Base-by-base conservation (phyloP, 1,140 invertebrate species). In the Eupeodes corollae region DNA sequence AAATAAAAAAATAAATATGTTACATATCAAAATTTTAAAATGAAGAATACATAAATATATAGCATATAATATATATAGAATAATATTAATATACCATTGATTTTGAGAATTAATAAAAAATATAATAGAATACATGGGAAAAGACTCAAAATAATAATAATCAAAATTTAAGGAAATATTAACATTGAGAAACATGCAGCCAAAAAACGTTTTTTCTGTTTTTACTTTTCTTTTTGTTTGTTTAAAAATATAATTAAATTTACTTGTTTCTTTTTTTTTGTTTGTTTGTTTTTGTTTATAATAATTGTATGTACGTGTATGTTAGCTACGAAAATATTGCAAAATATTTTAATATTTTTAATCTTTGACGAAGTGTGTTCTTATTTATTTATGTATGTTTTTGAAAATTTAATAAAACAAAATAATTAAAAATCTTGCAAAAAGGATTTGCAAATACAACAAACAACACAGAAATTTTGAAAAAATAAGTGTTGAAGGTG, bases 291-390 rank as follows among this genome's bases (percentile, higher is more conserved):
- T 9, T n/a, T 34, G 33, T 10, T 34, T 26, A 26, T 26, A 26
- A 26, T 26, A 26, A 26, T 26, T 26, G 21, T 26, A 26, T 26
- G 21, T 26, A 26, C 21, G 21, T 26, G 21, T 26, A 26, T 26
- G 21, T 26, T 26, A 26, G 21, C 21, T 26, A 26, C 21, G 21
- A 26, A 26, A 26, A 26, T 54, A 50, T 60, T 38, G 57, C 52
- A 61, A 61, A 55, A 52, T 61, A 48, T 52, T 54, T 61, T 54
- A 50, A 53, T 55, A 57, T 57, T 61, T 61, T 57, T 50, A 59
- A 65, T 65, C 65, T 63, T 65, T 66, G 63, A 66, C 63, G 63
- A 66, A 66, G 63, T 66, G 63, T 63, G 63, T 61, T 59, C 59
- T 21, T 44, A n/a, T 38, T 38, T 46, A n/a, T 18, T 56, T 47